Conservation (phyloP, 2,888 invertebrate genomes). For the Copidosoma aretas region DNA sequence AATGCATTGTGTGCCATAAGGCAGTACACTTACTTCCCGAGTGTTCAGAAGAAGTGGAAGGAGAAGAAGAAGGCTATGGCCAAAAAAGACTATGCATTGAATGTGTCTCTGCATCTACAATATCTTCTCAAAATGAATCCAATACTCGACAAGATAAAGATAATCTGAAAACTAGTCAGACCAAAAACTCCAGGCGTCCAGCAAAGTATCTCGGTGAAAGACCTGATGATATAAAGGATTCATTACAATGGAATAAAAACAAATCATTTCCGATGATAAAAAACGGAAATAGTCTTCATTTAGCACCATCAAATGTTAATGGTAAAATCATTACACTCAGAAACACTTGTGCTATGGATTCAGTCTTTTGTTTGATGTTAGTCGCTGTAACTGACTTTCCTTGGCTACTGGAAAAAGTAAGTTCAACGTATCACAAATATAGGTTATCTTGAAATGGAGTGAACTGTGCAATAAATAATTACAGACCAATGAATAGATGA, state of each 20-base stretch:
- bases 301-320: background rate
- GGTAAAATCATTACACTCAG: background rate
- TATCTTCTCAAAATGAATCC: too few species aligned
- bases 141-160: too few species aligned
- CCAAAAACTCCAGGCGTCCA: background rate
- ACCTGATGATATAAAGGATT: background rate
- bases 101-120: background rate
- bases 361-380: background rate
- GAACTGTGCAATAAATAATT: too few species aligned
- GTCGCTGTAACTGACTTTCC: background rate
- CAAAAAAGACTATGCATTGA: conserved; percentile 24
- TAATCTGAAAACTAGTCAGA: background rate
- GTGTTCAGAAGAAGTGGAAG: conserved; percentile 25
- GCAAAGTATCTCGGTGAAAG: background rate
- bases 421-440: background rate
- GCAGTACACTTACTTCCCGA: conserved; percentile 26
- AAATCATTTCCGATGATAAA: background rate
- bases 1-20: conserved; percentile 29
- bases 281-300: background rate
- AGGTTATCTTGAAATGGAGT: too few species aligned
- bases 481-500: too few species aligned
- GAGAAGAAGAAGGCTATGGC: conserved; percentile 35
- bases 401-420: background rate
- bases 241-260: background rate
- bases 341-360: conserved; percentile 1